Conservation (phyloP, 2,113 vertebrate species). For the Colaptes auratus region DNA sequence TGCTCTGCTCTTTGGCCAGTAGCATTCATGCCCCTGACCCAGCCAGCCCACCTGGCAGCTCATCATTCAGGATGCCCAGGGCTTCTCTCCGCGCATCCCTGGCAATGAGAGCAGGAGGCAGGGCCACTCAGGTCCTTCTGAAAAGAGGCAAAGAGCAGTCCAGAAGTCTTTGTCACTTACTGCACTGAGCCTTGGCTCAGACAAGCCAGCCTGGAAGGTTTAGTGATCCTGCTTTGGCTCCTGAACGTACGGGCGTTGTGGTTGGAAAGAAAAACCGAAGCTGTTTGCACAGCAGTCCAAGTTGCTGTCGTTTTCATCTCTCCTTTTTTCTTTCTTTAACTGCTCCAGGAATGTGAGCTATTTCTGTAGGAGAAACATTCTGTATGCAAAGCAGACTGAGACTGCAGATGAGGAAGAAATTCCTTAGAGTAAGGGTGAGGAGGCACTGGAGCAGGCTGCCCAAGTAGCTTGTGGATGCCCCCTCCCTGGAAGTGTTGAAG, state of each 20-base stretch:
- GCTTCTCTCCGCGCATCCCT: background rate
- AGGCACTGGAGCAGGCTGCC: no score
- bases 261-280: background rate
- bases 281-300: background rate
- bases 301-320: background rate
- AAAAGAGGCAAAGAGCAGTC: background rate
- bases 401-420: no score
- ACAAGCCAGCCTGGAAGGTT: background rate
- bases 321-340: background rate
- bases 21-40: background rate
- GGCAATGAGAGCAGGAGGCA: background rate
- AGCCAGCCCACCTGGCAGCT: background rate
- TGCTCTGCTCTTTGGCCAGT: background rate
- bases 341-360: background rate
- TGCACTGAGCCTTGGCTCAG: background rate
- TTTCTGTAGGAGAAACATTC: background rate
- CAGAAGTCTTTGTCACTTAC: background rate
- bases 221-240: background rate
- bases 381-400: background rate
- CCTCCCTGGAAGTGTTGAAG: no score
- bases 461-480: no score
- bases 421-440: no score
- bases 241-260: fast-evolving
- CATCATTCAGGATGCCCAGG: background rate
- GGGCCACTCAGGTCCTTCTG: background rate